Evolutionary conservation across 2,797 vertebrate species (phyloP).

Genomic region (Gymnoscopelus microlampas): DNA sequence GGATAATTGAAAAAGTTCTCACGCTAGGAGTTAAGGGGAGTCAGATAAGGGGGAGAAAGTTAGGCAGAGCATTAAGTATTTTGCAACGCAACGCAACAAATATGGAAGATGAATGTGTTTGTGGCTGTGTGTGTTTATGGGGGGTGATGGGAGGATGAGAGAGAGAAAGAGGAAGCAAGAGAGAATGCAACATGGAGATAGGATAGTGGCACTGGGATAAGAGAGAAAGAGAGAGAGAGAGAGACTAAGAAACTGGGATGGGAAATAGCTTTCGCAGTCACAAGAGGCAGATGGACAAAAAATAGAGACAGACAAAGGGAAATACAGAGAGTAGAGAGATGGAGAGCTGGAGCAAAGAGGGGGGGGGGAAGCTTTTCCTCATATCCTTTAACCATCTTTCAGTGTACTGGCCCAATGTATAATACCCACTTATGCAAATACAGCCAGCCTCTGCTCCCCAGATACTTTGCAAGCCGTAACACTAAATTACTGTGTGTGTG

Average conservation of each 20-base stretch:
- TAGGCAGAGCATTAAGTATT: slow-evolving; percentile 15
- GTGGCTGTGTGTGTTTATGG: slow-evolving; percentile 32
- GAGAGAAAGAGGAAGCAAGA: slow-evolving; percentile 26
- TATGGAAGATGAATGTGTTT: slow-evolving; percentile 35
- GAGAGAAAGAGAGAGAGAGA: slow-evolving; percentile 1
- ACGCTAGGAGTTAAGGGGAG: slow-evolving; percentile 61
- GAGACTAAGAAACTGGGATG: slow-evolving; percentile 12
- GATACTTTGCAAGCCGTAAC: slow-evolving; percentile 46
- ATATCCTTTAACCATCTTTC: slow-evolving; percentile 68
- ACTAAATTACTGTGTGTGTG: slow-evolving; percentile 38
- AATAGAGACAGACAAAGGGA: slow-evolving; percentile 3
- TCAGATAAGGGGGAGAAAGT: slow-evolving; percentile 66
- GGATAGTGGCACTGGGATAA: slow-evolving; percentile 2
- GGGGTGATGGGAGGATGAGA: slow-evolving; percentile 10
- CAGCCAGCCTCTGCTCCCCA: slow-evolving; percentile 56
- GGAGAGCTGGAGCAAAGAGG: not conserved
- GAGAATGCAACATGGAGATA: slow-evolving; percentile 15
- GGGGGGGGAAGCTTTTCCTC: slow-evolving; percentile 49
- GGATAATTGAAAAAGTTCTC: slow-evolving; percentile 78
- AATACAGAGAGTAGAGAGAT: slow-evolving; percentile 15
- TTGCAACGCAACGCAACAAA: slow-evolving; percentile 45
- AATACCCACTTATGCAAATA: slow-evolving; percentile 81
- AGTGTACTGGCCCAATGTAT: slow-evolving; percentile 69
- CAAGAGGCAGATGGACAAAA: too few species aligned
- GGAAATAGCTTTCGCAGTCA: too few species aligned